phyloP scores from a whole-genome alignment of 1,140 invertebrate species.

The Cydia fagiglandana region DNA sequence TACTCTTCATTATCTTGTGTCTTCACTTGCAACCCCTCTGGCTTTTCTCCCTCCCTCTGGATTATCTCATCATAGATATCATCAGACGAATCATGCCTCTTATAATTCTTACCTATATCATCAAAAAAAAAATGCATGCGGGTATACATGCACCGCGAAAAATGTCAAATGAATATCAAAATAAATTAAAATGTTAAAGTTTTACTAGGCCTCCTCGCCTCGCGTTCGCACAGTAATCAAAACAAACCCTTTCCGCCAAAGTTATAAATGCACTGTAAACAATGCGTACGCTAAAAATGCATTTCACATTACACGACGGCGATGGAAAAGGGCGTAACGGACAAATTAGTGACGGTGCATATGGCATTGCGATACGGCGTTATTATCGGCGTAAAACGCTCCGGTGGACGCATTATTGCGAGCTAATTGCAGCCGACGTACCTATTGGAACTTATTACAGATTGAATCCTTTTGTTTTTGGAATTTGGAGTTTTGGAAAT shows the following conservation, averaged over 20 bases:
- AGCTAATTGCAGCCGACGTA: not conserved
- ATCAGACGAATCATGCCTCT: no score
- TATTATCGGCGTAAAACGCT: not conserved
- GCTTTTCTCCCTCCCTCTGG: no score
- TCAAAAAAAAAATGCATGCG: no score
- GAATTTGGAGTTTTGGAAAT: not conserved
- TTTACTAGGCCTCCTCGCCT: no score
- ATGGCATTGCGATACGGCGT: not conserved
- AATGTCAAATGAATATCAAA: no score
- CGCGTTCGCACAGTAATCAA: no score
- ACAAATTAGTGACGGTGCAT: not conserved
- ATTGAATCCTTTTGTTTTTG: not conserved
- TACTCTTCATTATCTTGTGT: no score
- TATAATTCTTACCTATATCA: no score
- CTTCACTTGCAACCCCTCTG: no score
- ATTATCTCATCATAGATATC: no score
- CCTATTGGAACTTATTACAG: not conserved
- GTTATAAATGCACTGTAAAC: constrained; percentile 6
- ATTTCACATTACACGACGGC: not conserved
- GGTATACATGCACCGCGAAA: no score
- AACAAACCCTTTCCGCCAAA: not conserved
- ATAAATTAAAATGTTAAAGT: no score
- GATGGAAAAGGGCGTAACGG: not conserved
- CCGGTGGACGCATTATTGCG: not conserved
- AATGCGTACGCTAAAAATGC: constrained; percentile 9